A percentile compares a stretch with the other conserved stretches of the same genome.
These are phyloP conservation scores for Thaumetopoea pityocampa DNA, from an alignment of 1,140 invertebrate genomes.

Conservation along the genomic window DNA sequence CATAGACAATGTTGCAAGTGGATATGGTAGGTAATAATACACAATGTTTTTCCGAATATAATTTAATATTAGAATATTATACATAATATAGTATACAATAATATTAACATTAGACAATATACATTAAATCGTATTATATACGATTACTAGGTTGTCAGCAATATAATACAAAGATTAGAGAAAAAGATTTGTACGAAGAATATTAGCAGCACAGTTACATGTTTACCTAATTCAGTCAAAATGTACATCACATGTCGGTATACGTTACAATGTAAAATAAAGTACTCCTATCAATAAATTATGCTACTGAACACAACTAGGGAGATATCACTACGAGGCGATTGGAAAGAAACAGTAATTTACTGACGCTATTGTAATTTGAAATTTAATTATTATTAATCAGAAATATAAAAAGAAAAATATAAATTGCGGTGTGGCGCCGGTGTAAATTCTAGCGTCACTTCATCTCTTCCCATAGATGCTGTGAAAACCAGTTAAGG, in stretches of 20 bases:
- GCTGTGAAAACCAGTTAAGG: too few relatives aligned
- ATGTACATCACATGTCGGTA: conserved; percentile 15
- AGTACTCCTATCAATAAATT: conserved; percentile 15
- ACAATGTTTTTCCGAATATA: conserved; percentile 11
- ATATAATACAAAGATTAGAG: conserved; percentile 36
- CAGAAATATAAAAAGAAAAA: too few relatives aligned
- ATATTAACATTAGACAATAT: conserved; percentile 31
- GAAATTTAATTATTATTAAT: too few relatives aligned
- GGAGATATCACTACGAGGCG: conserved; percentile 23
- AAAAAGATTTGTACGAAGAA: conserved; percentile 50
- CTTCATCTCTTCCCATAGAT: too few relatives aligned
- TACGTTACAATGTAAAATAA: conserved; percentile 7
- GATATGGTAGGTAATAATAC: too few relatives aligned
- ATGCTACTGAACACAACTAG: conserved; percentile 33
- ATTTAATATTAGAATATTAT: conserved; percentile 19
- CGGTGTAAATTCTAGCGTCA: too few relatives aligned
- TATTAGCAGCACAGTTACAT: conserved; percentile 35
- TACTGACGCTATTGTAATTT: too few relatives aligned
- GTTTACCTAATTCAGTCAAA: conserved; percentile 37
- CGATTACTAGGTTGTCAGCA: conserved; percentile 36
- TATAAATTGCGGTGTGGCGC: too few relatives aligned
- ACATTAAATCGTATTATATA: conserved; percentile 37
- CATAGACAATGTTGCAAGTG: too few relatives aligned
- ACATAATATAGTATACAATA: conserved; percentile 18
- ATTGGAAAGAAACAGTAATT: conserved; percentile 5